Evolutionary conservation across 2,113 vertebrate genomes (phyloP).

Genomic region (Anarhynchus alexandrinus): DNA sequence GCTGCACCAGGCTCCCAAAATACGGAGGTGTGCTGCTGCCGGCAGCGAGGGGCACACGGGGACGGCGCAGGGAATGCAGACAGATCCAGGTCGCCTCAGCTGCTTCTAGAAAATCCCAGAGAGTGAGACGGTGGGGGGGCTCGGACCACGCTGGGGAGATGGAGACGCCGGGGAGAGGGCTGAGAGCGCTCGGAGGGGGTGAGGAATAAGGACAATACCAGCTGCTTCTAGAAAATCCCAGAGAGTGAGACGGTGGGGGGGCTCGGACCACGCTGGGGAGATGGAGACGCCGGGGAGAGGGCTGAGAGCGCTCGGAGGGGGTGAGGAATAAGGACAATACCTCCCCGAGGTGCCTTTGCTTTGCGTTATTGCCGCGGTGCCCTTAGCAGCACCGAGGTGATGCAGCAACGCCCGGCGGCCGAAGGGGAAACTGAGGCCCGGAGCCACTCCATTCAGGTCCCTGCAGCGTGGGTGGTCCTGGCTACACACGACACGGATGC

Average conservation of each 20-base stretch:
- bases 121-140: accelerated
- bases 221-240: neutral
- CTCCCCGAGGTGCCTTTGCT: neutral
- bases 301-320: neutral
- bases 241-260: accelerated
- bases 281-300: neutral
- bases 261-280: neutral
- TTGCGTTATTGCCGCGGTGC: neutral
- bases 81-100: neutral
- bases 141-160: neutral
- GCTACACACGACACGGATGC: accelerated
- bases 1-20: neutral
- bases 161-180: neutral
- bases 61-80: accelerated
- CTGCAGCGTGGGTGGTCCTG: accelerated
- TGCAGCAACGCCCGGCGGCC: neutral
- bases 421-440: neutral
- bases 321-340: neutral
- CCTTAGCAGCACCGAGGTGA: neutral
- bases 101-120: neutral
- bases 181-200: neutral
- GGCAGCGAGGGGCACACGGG: neutral
- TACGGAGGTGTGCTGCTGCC: neutral
- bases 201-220: neutral
- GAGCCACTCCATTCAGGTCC: neutral